phyloP scores from a whole-genome alignment of 2,113 vertebrate genomes.

The Psilopsiagon aurifrons region DNA sequence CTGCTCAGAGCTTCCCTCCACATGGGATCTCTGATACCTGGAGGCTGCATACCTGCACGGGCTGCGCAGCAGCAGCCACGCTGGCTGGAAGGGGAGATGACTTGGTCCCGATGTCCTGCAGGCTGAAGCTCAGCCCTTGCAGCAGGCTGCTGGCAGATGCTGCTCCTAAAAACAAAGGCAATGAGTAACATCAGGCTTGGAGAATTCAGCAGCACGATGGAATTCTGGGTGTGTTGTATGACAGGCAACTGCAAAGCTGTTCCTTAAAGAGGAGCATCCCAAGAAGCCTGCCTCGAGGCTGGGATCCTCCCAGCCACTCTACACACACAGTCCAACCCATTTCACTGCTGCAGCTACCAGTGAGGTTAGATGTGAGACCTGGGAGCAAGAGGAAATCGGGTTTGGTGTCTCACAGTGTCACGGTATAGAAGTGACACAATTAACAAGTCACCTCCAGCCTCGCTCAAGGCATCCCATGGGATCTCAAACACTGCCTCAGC shows the following conservation, averaged over 20 bases:
- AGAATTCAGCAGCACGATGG: neutral
- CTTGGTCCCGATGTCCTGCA: conserved; percentile 94
- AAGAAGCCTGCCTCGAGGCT: neutral
- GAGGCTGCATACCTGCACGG: conserved; percentile 72
- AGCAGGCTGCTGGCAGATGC: conserved; percentile 94
- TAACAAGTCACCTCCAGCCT: neutral
- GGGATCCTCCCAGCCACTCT: neutral
- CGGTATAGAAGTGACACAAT: accelerated
- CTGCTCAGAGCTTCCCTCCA: neutral
- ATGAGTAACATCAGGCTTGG: neutral
- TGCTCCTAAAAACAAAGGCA: conserved; percentile 63
- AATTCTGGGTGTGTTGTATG: accelerated
- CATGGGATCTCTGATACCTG: accelerated
- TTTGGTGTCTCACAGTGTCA: neutral
- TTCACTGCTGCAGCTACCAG: neutral
- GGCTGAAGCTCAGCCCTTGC: conserved; percentile 96
- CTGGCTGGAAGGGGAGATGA: conserved; percentile 79
- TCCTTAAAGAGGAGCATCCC: neutral
- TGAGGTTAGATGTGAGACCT: accelerated
- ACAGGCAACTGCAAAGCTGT: neutral
- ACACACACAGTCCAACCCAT: no score
- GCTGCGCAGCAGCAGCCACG: conserved; percentile 37
- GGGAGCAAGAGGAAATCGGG: accelerated
- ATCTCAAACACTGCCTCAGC: neutral
- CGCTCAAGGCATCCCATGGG: accelerated